These are phyloP conservation scores for Dufourea novaeangliae DNA, from an alignment of 1,140 invertebrate genomes.

Conservation along the genomic window DNA sequence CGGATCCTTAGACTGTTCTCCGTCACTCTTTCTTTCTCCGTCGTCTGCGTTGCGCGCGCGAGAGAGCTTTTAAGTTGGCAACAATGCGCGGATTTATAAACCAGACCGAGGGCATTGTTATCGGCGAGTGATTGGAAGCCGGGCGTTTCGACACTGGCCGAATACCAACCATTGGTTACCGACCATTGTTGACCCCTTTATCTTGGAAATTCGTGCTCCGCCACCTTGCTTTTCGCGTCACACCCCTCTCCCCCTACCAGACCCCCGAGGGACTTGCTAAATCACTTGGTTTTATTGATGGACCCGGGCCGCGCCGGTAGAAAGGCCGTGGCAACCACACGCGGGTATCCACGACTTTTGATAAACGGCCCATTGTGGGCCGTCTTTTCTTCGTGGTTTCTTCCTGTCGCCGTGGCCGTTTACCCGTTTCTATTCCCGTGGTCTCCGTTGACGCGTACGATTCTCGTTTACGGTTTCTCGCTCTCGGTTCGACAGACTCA, in stretches of 20 bases:
- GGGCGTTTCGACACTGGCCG: constrained; percentile 74
- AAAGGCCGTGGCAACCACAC: constrained; percentile 53
- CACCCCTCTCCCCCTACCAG: constrained; percentile 22
- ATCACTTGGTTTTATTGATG: constrained; percentile 77
- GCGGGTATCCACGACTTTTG: constrained; percentile 66
- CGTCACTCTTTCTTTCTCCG: background rate
- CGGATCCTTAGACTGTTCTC: constrained; percentile 29
- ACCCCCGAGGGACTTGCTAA: constrained; percentile 64
- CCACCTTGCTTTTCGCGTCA: constrained; percentile 53
- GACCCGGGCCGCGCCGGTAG: constrained; percentile 44
- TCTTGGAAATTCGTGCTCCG: constrained; percentile 72
- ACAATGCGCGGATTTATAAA: constrained; percentile 78
- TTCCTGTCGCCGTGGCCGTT: constrained; percentile 45
- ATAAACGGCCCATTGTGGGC: constrained; percentile 74
- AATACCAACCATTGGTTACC: constrained; percentile 75
- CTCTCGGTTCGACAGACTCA: background rate
- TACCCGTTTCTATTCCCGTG: constrained; percentile 21
- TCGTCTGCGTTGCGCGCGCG: constrained; percentile 48
- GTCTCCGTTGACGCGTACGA: background rate
- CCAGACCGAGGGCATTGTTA: constrained; percentile 73
- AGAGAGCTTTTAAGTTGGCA: constrained; percentile 76
- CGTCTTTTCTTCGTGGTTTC: constrained; percentile 61
- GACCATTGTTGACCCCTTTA: constrained; percentile 75
- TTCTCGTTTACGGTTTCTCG: constrained; percentile 30
- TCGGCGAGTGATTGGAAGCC: constrained; percentile 74